Percentiles rank a stretch among this genome's conserved stretches.
Evolutionary conservation across 2,888 invertebrate genomes (phyloP).

Genomic region (Petrolisthes manimaculis): DNA sequence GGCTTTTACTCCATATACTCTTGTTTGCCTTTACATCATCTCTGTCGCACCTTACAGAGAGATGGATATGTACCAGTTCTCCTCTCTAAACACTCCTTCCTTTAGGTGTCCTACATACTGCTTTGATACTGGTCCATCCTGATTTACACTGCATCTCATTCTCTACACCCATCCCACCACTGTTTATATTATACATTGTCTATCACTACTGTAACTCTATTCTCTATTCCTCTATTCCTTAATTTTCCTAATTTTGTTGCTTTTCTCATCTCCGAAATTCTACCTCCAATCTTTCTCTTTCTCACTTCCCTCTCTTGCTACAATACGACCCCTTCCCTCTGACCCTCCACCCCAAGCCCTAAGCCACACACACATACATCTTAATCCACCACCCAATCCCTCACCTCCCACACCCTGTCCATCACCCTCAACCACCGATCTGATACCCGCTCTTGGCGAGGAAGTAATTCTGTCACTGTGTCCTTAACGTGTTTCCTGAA

Average conservation of each 20-base stretch:
- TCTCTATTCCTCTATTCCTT: not conserved
- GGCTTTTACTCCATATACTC: no score
- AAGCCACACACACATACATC: not conserved
- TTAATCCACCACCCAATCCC: not conserved
- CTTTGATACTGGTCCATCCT: not conserved
- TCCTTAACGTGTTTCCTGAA: no score
- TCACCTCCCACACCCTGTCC: not conserved
- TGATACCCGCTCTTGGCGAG: not conserved
- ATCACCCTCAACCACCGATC: not conserved
- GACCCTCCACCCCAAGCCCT: not conserved
- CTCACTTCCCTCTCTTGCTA: not conserved
- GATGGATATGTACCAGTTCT: no score
- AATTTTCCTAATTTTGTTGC: not conserved
- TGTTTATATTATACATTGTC: not conserved
- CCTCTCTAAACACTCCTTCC: not conserved
- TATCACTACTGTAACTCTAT: not conserved
- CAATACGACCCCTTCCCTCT: not conserved
- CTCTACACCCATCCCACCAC: not conserved
- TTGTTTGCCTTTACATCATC: no score
- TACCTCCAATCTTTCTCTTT: not conserved
- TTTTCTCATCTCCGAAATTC: not conserved
- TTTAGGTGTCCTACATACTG: not conserved
- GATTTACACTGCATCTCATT: not conserved
- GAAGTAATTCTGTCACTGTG: no score
- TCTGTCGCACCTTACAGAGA: no score